A percentile compares a stretch with the other conserved stretches of the same genome.
Conservation (phyloP, 2,888 invertebrate genomes). For the Eilema caniola region DNA sequence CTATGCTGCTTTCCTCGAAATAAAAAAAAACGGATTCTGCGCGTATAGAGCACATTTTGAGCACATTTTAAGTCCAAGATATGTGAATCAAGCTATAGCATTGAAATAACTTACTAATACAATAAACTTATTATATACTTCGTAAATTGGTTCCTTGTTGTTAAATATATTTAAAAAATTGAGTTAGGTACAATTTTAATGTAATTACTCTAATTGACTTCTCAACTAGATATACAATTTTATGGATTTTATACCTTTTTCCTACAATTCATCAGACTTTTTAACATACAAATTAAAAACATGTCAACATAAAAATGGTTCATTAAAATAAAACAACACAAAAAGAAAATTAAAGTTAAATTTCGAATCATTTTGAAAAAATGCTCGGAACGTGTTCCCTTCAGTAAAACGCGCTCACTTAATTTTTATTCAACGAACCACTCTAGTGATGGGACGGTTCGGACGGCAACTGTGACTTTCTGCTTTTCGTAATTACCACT, state of each 20-base stretch:
- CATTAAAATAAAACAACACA: too few species aligned
- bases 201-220: background rate
- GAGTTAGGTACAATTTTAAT: background rate
- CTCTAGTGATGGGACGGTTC: conserved; percentile 2
- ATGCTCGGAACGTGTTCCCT: background rate
- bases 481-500: conserved; percentile 8
- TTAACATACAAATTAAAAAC: background rate
- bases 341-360: background rate
- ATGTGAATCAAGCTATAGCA: too few species aligned
- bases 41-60: too few species aligned
- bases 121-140: background rate
- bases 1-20: too few species aligned
- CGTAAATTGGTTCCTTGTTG: background rate
- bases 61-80: too few species aligned
- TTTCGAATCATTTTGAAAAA: background rate
- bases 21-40: too few species aligned
- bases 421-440: conserved; percentile 4
- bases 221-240: background rate
- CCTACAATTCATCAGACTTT: too few species aligned
- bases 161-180: background rate
- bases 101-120: background rate
- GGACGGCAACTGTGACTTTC: background rate
- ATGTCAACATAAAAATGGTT: background rate
- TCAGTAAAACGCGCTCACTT: background rate
- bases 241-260: background rate